These are phyloP conservation scores for Eupsilia transversa DNA, from an alignment of 2,888 invertebrate genomes.

Conservation along the genomic window DNA sequence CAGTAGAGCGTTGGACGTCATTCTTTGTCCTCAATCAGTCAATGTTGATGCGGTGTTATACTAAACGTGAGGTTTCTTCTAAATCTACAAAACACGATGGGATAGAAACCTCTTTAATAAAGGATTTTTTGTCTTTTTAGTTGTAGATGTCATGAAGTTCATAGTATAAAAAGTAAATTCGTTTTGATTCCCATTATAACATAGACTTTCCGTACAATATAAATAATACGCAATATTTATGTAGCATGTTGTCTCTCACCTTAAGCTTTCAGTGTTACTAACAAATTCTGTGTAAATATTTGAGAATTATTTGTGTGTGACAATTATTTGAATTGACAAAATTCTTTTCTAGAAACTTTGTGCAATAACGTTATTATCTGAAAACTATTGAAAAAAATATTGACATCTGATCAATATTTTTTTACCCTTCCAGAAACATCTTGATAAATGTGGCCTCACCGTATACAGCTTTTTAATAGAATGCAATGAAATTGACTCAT, in stretches of 20 bases:
- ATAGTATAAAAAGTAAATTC: background rate
- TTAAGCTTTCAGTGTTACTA: conserved; percentile 26
- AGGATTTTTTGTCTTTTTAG: background rate
- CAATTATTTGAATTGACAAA: background rate
- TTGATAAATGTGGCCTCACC: conserved; percentile 71
- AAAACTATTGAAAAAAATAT: background rate
- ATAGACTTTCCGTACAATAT: background rate
- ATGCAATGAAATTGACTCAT: conserved; percentile 91
- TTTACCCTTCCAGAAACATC: background rate
- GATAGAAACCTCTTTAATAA: background rate
- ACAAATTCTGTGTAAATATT: background rate
- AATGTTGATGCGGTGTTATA: conserved; percentile 23
- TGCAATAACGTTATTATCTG: background rate
- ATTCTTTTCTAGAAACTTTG: background rate
- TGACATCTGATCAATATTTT: no score
- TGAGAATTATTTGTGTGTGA: no score
- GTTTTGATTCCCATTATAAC: background rate
- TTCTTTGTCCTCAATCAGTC: conserved; percentile 33
- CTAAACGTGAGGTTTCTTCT: conserved; percentile 13
- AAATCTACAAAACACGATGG: background rate
- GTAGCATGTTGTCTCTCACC: conserved; percentile 7
- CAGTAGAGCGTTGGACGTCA: background rate
- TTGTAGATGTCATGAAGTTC: background rate
- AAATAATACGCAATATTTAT: background rate
- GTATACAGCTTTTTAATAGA: conserved; percentile 77